Evolutionary conservation across 2,113 vertebrate species (phyloP).

Genomic region (Myotis lucifugus): DNA sequence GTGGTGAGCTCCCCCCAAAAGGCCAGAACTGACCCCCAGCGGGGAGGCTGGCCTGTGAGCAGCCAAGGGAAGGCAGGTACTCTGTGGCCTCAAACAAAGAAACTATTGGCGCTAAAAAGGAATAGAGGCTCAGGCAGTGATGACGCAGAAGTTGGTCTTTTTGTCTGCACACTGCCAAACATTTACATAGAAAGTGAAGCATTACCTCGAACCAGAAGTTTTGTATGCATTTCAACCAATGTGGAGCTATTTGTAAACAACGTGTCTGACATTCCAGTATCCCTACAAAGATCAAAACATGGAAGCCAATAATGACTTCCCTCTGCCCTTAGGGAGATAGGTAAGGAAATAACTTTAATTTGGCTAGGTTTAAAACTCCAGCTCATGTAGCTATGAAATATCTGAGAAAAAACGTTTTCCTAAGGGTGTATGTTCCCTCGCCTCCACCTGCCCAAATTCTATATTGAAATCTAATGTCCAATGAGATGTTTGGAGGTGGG

Average conservation of each 20-base stretch:
- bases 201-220: neutral
- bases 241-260: neutral
- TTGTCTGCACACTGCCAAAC: neutral
- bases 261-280: neutral
- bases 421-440: neutral
- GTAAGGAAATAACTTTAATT: neutral
- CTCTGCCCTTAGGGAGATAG: neutral
- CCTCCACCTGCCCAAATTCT: neutral
- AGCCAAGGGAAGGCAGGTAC: fast-evolving
- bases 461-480: neutral
- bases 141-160: neutral
- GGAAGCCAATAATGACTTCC: neutral
- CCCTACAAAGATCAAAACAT: constrained; percentile 5
- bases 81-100: neutral
- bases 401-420: neutral
- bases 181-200: neutral
- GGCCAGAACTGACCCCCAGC: neutral
- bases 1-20: neutral
- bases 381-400: neutral
- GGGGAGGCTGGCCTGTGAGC: fast-evolving
- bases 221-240: neutral
- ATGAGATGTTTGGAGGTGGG: neutral
- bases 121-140: neutral
- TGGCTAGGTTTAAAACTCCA: neutral
- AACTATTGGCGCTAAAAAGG: neutral